Evolutionary conservation across 2,797 vertebrate genomes (phyloP).

Genomic region (Knipowitschia caucasica): DNA sequence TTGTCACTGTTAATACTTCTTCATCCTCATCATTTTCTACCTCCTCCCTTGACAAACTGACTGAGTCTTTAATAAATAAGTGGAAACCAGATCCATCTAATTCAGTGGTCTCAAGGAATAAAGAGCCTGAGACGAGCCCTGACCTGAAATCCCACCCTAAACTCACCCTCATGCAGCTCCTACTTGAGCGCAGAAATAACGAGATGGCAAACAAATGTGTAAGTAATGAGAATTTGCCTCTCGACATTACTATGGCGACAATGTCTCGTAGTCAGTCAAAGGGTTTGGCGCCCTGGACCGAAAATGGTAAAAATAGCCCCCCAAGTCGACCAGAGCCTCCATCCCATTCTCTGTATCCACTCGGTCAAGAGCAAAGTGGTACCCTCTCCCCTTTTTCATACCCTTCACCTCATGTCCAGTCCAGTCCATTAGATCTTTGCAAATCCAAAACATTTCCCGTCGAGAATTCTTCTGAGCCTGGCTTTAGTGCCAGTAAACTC

Average conservation of each 20-base stretch:
- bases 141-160: conserved; percentile 91
- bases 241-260: conserved; percentile 69
- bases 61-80: conserved; percentile 88
- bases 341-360: conserved; percentile 60
- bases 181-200: conserved; percentile 91
- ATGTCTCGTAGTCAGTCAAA: conserved; percentile 62
- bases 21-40: conserved; percentile 72
- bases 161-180: conserved; percentile 93
- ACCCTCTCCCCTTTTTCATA: conserved; percentile 82
- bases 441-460: conserved; percentile 79
- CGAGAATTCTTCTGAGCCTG: conserved; percentile 79
- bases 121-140: conserved; percentile 80
- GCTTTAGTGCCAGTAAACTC: conserved; percentile 96
- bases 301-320: conserved; percentile 65
- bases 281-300: conserved; percentile 60
- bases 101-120: conserved; percentile 75
- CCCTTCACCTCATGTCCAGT: conserved; percentile 71
- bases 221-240: conserved; percentile 78
- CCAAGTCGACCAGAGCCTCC: conserved; percentile 52
- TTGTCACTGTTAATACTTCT: conserved; percentile 42
- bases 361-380: conserved; percentile 68
- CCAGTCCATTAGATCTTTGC: conserved; percentile 79
- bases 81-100: conserved; percentile 90
- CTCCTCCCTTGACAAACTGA: conserved; percentile 86
- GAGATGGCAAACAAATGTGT: conserved; percentile 78